These are phyloP conservation scores for Callaeas wilsoni DNA, from an alignment of 2,113 vertebrate genomes.

Conservation along the genomic window DNA sequence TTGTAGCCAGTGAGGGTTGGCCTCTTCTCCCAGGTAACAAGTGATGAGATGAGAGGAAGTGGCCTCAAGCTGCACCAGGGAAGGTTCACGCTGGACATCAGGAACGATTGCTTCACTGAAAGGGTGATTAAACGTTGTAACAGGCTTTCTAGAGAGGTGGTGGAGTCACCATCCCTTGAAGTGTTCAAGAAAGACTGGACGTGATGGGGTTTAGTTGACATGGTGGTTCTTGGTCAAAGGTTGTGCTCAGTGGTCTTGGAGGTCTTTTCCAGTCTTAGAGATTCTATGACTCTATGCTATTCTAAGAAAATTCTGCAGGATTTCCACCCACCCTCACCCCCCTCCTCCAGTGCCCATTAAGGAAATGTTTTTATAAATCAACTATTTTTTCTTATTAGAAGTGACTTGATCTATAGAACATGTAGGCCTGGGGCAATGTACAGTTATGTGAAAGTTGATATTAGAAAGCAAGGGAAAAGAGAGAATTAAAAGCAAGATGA, in stretches of 20 bases:
- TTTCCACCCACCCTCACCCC: neutral
- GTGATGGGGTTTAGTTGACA: neutral
- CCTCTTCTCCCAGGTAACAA: neutral
- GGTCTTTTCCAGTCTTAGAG: neutral
- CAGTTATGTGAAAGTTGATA: slow-evolving; percentile 61
- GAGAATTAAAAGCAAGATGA: slow-evolving; percentile 57
- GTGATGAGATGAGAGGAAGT: neutral
- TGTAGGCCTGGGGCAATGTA: slow-evolving; percentile 4
- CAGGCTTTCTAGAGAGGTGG: neutral
- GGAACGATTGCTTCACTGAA: neutral
- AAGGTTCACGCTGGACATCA: neutral
- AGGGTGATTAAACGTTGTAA: neutral
- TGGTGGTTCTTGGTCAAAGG: neutral
- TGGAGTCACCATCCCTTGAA: neutral
- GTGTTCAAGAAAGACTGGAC: neutral
- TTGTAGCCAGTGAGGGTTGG: too few relatives aligned
- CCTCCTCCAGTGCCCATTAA: neutral
- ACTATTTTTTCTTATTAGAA: slow-evolving; percentile 19
- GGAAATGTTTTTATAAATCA: slow-evolving; percentile 52
- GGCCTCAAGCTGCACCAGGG: neutral
- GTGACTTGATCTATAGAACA: slow-evolving; percentile 39
- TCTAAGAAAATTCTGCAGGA: neutral
- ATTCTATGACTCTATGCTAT: neutral
- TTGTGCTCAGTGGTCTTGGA: neutral
- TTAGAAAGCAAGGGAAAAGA: slow-evolving; percentile 23